These are phyloP conservation scores for Nerophis lumbriciformis DNA, from an alignment of 2,113 vertebrate species.

Conservation along the genomic window DNA sequence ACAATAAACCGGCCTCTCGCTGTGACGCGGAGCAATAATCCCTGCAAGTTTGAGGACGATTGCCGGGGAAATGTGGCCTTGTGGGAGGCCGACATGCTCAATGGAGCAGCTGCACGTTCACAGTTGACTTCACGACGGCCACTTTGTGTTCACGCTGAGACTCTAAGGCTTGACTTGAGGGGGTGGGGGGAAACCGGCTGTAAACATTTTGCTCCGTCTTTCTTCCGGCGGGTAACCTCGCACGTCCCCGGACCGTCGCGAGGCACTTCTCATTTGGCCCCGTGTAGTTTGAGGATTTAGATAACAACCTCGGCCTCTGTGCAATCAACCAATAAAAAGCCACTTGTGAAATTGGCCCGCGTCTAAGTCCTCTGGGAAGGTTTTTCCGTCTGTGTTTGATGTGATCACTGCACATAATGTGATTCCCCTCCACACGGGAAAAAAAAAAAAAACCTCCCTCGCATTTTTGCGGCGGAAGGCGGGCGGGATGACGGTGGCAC, in stretches of 20 bases:
- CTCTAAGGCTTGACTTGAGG: background rate
- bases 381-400: slow-evolving; percentile 58
- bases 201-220: slow-evolving; percentile 1
- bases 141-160: no score
- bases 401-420: slow-evolving; percentile 57
- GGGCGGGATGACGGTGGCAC: slow-evolving; percentile 21
- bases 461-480: slow-evolving; percentile 7
- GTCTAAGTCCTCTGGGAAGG: slow-evolving; percentile 52
- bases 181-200: background rate
- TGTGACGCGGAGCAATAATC: no score
- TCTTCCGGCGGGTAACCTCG: background rate
- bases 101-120: background rate
- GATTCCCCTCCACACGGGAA: slow-evolving; percentile 43
- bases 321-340: slow-evolving; percentile 68
- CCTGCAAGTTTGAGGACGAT: no score
- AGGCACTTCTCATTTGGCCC: slow-evolving; percentile 51
- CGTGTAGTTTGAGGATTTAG: slow-evolving; percentile 66
- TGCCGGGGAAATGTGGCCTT: no score
- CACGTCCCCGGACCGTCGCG: background rate
- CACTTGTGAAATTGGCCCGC: slow-evolving; percentile 61
- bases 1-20: no score
- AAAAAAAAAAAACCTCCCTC: slow-evolving; percentile 12
- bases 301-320: slow-evolving; percentile 65
- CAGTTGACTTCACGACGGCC: background rate
- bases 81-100: background rate